Evolutionary conservation across 2,888 invertebrate species (phyloP), one percentile per base, ranked within the genome.

Genomic region (Ochropacha duplaris): DNA sequence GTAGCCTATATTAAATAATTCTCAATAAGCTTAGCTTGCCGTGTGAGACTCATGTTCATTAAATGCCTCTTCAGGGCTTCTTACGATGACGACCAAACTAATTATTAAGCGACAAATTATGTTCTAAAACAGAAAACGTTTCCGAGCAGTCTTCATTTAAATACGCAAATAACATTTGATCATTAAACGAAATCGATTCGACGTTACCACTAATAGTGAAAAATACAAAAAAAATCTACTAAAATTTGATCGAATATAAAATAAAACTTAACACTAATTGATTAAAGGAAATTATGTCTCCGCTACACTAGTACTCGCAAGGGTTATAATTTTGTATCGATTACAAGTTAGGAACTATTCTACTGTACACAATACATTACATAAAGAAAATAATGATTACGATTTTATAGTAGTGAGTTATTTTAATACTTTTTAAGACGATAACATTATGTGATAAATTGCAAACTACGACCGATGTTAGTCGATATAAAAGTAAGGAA

Each of bases 321-420:
- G 84, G 90, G 84, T 88, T 92, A 91, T 84, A 87, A 81, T 87
- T 87, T 87, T 85, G 85, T 84, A 88, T 90, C 82, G 90, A 91
- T 91, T 92, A 92, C 79, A 88, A 76, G 79, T 90, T 87, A 92
- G 92, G 91, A 92, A 90, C 92, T 92, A 91, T 88, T 73, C 90
- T 89, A 87, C 92, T 92, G 90, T 92, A 92, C 92, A 92, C 78
- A 83, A 81, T 79, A 31, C 31, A 83, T 81, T 79, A 31, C 31
- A 44, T 44, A 82, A 81, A 84, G 78, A 83, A 85, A 86, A 86
- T 80, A 79, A 81, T 76, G 79, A 78, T 78, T 80, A 83, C 69
- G 78, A 81, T 82, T 84, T 52, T 31, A 52, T 31, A 73, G 72
- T 78, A 80, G 76, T 72, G 77, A 74, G 72, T 79, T 44, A 44